These are phyloP conservation scores for Ailuropoda melanoleuca DNA, from an alignment of 2,113 vertebrate species.

Conservation along the genomic window DNA sequence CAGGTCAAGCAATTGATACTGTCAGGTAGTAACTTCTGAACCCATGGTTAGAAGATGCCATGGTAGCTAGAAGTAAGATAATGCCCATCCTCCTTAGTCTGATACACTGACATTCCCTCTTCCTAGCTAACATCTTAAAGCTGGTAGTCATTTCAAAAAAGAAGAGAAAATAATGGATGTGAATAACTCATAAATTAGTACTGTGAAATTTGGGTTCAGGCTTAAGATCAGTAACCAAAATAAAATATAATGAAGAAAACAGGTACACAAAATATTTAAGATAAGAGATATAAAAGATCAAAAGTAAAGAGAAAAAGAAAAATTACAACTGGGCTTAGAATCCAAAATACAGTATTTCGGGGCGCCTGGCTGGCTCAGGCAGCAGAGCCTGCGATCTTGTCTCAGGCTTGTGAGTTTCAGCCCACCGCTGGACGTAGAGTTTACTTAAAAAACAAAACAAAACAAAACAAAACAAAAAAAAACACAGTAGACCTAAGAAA, in stretches of 20 bases:
- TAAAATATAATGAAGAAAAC: not conserved
- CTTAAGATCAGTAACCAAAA: not conserved
- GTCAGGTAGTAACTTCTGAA: not conserved
- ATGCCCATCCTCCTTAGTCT: not conserved
- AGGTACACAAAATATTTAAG: not conserved
- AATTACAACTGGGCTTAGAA: not conserved
- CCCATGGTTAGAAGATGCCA: not conserved
- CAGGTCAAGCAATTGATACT: not conserved
- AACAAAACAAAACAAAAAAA: not conserved
- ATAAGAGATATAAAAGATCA: not conserved
- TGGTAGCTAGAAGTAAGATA: not conserved
- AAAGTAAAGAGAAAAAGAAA: not conserved
- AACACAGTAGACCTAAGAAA: not conserved
- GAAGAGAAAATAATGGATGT: not conserved
- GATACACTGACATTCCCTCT: not conserved
- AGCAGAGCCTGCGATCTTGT: not conserved
- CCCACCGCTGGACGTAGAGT: not conserved
- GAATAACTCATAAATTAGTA: not conserved
- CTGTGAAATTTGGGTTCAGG: not conserved
- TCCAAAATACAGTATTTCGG: not conserved
- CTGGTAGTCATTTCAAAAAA: not conserved
- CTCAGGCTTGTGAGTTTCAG: not conserved
- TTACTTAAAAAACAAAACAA: not conserved
- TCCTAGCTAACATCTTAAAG: not conserved
- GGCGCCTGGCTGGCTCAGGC: not conserved